A percentile compares a stretch with the other conserved stretches of the same genome.
Evolutionary conservation across 2,888 invertebrate genomes (phyloP).

Genomic region (Archips crataeganus): DNA sequence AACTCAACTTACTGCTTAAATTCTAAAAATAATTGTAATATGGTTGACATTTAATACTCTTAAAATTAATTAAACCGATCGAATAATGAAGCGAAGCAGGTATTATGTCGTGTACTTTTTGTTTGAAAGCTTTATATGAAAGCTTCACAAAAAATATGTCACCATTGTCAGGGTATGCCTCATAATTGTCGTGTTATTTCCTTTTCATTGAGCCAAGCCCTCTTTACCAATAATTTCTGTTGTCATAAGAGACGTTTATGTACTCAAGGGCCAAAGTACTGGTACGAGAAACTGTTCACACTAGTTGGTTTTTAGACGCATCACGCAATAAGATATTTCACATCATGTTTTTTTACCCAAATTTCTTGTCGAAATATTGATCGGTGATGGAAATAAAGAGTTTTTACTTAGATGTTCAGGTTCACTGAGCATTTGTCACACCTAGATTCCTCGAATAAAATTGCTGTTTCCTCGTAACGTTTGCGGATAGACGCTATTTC

Average conservation of each 20-base stretch:
- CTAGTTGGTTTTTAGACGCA: conserved; percentile 23
- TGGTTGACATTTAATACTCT: conserved; percentile 44
- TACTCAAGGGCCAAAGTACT: conserved; percentile 51
- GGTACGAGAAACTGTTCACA: conserved; percentile 17
- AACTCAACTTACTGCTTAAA: not conserved
- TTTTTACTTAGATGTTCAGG: not conserved
- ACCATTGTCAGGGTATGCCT: conserved; percentile 75
- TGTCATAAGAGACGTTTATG: conserved; percentile 67
- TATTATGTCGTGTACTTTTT: conserved; percentile 51
- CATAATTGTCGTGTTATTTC: conserved; percentile 80
- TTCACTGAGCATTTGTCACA: not conserved
- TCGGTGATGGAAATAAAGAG: not conserved
- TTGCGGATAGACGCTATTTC: conserved; percentile 7
- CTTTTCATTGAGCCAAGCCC: conserved; percentile 70
- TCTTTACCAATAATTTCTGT: conserved; percentile 73
- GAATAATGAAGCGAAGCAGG: conserved; percentile 57
- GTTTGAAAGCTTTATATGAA: conserved; percentile 64
- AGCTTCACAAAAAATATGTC: conserved; percentile 72
- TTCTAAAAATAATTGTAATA: conserved; percentile 19
- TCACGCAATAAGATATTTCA: not conserved
- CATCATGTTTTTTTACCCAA: not conserved
- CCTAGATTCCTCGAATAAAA: not conserved
- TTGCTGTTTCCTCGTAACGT: not conserved
- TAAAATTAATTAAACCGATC: conserved; percentile 67
- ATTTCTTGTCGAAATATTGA: not conserved